These are phyloP conservation scores for Cantharis flavilabris DNA, from an alignment of 2,888 invertebrate genomes.

Conservation along the genomic window DNA sequence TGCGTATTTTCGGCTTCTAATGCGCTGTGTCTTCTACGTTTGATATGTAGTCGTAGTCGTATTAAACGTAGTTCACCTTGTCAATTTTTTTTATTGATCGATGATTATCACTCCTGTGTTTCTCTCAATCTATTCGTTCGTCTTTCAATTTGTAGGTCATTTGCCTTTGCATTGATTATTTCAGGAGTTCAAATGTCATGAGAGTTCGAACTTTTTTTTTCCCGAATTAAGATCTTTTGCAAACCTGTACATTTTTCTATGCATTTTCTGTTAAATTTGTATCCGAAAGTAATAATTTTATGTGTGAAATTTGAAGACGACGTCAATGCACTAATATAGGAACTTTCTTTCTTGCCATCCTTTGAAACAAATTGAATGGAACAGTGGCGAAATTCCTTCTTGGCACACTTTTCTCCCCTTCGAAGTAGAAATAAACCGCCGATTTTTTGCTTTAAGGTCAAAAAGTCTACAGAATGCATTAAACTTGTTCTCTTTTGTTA, in stretches of 20 bases:
- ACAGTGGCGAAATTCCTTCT: neutral
- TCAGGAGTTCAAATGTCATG: neutral
- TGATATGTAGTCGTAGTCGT: too few relatives aligned
- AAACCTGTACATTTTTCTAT: neutral
- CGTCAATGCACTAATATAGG: neutral
- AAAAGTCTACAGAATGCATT: neutral
- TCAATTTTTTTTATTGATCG: neutral
- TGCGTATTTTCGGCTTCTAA: too few relatives aligned
- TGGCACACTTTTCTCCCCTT: neutral
- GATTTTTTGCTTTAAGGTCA: neutral
- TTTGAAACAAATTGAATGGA: neutral
- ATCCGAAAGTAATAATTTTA: neutral
- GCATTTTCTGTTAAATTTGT: neutral
- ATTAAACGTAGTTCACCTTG: neutral
- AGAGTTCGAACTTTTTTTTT: neutral
- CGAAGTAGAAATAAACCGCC: neutral
- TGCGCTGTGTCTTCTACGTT: too few relatives aligned
- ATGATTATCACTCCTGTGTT: neutral
- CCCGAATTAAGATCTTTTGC: neutral
- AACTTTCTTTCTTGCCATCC: neutral
- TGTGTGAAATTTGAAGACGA: neutral
- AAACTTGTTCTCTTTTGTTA: neutral
- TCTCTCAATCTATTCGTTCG: neutral
- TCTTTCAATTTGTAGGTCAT: neutral
- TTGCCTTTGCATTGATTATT: neutral